A percentile compares a stretch with the other conserved stretches of the same genome.
Conservation (phyloP, 2,113 vertebrate genomes). For the Arothron firmamentum region DNA sequence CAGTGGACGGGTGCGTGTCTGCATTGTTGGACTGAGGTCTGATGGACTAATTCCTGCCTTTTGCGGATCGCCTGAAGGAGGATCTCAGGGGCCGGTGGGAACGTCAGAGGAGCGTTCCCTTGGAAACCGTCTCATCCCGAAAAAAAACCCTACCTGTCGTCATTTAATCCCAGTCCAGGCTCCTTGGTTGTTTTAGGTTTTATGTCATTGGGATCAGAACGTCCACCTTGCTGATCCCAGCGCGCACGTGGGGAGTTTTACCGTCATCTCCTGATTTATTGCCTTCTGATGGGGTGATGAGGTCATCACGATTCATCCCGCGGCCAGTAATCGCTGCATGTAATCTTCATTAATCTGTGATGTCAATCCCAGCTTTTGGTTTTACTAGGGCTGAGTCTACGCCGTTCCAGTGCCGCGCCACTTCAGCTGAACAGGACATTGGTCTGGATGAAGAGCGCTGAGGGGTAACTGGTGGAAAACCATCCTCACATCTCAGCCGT, state of each 20-base stretch:
- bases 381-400: conserved; percentile 54
- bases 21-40: conserved; percentile 26
- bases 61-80: not conserved
- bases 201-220: conserved; percentile 32
- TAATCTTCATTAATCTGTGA: conserved; percentile 77
- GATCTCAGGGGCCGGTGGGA: conserved; percentile 1
- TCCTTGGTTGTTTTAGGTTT: conserved; percentile 28
- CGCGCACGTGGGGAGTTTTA: conserved; percentile 35
- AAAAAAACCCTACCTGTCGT: not conserved
- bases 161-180: not conserved
- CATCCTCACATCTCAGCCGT: too few species aligned
- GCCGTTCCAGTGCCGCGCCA: conserved; percentile 12
- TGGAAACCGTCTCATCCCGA: too few species aligned
- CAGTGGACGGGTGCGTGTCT: conserved; percentile 35
- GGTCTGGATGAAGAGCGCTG: not conserved
- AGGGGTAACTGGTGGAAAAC: not conserved
- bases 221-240: conserved; percentile 34
- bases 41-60: conserved; percentile 47
- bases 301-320: conserved; percentile 59
- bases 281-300: conserved; percentile 58
- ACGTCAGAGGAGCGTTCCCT: too few species aligned
- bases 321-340: conserved; percentile 58
- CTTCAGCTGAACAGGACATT: not conserved
- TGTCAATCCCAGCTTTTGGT: conserved; percentile 68
- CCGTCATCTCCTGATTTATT: conserved; percentile 65